Percentiles rank a stretch among this genome's conserved stretches.
These are phyloP conservation scores for Pollenia labialis DNA, from an alignment of 2,888 invertebrate genomes.

Conservation along the genomic window DNA sequence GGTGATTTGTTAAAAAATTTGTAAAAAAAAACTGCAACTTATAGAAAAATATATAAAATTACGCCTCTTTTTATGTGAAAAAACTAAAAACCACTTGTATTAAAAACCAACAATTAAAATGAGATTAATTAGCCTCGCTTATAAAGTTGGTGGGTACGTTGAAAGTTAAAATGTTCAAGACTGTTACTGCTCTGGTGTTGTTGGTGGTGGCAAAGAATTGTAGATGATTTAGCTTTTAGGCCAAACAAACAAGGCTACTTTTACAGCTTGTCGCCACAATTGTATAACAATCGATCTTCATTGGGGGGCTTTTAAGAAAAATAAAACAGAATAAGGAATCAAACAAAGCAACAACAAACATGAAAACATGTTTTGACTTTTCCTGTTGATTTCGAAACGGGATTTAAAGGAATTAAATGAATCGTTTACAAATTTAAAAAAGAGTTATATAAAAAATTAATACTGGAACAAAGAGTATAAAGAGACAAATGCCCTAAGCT, in stretches of 20 bases:
- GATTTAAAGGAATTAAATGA: slow-evolving; percentile 36
- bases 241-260: slow-evolving; percentile 63
- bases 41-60: slow-evolving; percentile 36
- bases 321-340: slow-evolving; percentile 15
- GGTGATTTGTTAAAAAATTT: slow-evolving; percentile 58
- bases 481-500: no score
- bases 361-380: slow-evolving; percentile 56
- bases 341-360: slow-evolving; percentile 44
- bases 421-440: no score
- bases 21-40: slow-evolving; percentile 9
- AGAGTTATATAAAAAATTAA: no score
- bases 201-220: slow-evolving; percentile 27
- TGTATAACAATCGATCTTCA: slow-evolving; percentile 77
- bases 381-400: slow-evolving; percentile 21
- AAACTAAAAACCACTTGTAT: slow-evolving; percentile 56
- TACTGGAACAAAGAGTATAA: no score
- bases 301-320: slow-evolving; percentile 57
- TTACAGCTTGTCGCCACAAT: slow-evolving; percentile 76
- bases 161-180: slow-evolving; percentile 35
- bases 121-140: slow-evolving; percentile 81
- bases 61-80: slow-evolving; percentile 60
- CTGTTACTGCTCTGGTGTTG: slow-evolving; percentile 6
- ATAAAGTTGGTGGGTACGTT: slow-evolving; percentile 69
- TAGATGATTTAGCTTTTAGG: slow-evolving; percentile 45
- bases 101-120: slow-evolving; percentile 80